Base-by-base conservation (phyloP, 2,113 vertebrate genomes). In the Aphelocoma coerulescens region DNA sequence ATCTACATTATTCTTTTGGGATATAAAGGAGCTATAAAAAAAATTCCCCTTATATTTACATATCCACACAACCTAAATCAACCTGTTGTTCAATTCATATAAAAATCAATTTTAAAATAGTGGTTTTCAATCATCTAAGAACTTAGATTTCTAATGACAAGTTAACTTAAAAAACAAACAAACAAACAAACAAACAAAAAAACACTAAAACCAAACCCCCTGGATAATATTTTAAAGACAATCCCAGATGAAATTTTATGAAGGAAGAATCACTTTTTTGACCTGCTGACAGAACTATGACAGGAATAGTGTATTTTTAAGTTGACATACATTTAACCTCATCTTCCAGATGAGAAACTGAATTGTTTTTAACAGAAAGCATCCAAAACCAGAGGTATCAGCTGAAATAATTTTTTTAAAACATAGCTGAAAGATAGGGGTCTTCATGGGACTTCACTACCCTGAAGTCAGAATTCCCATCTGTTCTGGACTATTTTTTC, bases 351-450 rank as follows among this genome's bases (percentile, higher is more conserved):
- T 49, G 11, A 67, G 30, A 63, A 87, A 78, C 5, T 2, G 8
- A 41, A 26, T 54, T 77, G 10, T 32, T 59, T 48, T 67, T 35
- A 65, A 59, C 12, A 24, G 21, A 18, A 63, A 82, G 24, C 26
- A 43, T 28, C 13, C 27, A 61, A 44, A 72, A 39, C 0, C 37
- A 46, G 46, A 79, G 15, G 2, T 52, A 74, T 8, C 11, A 55
- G 11, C 23, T 51, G 16, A 84, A 63, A 59, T 5, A 46, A 24
- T 48, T 54, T 0, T 84, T 89, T 67, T 44, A 61, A 78, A 85
- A 68, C 10, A n/a, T 35, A 32, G 39, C 0, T 17, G 7, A 65
- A 78, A 78, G 11, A n/a, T 3, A 6, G 3, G 20, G 5, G 4
- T 18, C 19, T 58, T 8, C 4, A 4, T 16, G 27, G 43, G 20